These are phyloP conservation scores for Danaus melanippus DNA, from an alignment of 1,140 invertebrate genomes.

Conservation along the genomic window DNA sequence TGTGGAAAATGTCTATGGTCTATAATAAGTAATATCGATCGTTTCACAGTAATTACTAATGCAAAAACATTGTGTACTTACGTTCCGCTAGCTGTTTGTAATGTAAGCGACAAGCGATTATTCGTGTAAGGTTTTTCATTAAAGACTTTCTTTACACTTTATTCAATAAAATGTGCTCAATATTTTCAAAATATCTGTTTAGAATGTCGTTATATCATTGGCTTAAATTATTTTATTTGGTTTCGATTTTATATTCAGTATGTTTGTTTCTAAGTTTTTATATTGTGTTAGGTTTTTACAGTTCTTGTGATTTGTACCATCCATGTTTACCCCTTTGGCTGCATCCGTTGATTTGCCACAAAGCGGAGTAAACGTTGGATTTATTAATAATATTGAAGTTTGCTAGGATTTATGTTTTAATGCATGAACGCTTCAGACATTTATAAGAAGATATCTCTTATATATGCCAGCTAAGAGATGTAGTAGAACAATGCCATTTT, in stretches of 20 bases:
- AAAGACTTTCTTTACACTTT: constrained; percentile 1
- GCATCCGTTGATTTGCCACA: constrained; percentile 24
- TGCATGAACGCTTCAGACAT: no score
- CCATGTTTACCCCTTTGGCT: constrained; percentile 28
- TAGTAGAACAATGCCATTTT: no score
- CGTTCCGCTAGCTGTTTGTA: constrained; percentile 12
- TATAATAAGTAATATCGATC: constrained; percentile 28
- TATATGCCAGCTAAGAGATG: no score
- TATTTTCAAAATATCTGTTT: no score
- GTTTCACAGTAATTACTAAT: constrained; percentile 29
- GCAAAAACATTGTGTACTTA: constrained; percentile 25
- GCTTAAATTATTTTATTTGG: no score
- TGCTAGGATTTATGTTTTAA: no score
- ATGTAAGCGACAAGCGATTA: constrained; percentile 10
- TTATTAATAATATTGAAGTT: no score
- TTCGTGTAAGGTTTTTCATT: not conserved
- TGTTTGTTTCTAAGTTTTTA: no score
- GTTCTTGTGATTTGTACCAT: not conserved
- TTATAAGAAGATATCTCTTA: no score
- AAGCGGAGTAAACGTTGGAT: constrained; percentile 6
- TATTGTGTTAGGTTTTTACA: no score
- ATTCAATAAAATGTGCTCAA: not conserved
- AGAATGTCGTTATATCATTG: no score
- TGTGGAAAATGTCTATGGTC: constrained; percentile 14
- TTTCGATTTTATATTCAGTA: no score